Evolutionary conservation across 2,797 vertebrate species (phyloP), one percentile per base, ranked within the genome.

Genomic region (Numenius phaeopus): DNA sequence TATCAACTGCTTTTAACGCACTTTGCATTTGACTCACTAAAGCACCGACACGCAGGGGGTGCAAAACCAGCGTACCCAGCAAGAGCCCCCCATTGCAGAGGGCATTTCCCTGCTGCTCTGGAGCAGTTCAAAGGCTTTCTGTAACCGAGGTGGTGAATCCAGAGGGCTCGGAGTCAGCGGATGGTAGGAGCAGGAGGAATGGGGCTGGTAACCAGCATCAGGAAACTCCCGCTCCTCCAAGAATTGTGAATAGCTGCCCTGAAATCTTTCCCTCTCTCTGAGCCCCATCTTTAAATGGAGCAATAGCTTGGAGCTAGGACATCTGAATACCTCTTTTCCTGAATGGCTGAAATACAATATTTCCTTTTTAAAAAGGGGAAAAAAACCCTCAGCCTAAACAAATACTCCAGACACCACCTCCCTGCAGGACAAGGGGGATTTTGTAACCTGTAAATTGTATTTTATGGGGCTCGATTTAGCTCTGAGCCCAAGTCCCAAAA

Each of bases 141-240:
- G 14, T 3, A 57, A 32, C 42, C 4, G 14, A 7, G 49, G 72
- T 1, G 7, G 27, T 20, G 32, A 20, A 79, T 44, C 1, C 39
- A 11, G n/a, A 57, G 47, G 4, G 29, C 0, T 76, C 2, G 0
- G 27, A 32, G 27, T 0, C 10, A 54, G 7, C 3, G 12, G 78
- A 10, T 2, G 67, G 59, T 8, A 1, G 9, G 20, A 47, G 17
- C 0, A 7, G 0, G 27, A 40, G 78, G 17, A 32, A 8, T 10
- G 16, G 19, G 73, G 54, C 81, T 70, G 62, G 39, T 13, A 7
- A 66, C 20, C 61, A 30, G 52, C 49, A 10, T 1, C 1, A 27
- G 46, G 46, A 16, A 80, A 52, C 67, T 22, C 32, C 17, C 6
- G 18, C n/a, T 83, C 54, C 62, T n/a, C 71, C 20, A 29, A 44